These are phyloP conservation scores for Gymnothorax javanicus DNA, from an alignment of 2,797 vertebrate genomes.

Conservation along the genomic window DNA sequence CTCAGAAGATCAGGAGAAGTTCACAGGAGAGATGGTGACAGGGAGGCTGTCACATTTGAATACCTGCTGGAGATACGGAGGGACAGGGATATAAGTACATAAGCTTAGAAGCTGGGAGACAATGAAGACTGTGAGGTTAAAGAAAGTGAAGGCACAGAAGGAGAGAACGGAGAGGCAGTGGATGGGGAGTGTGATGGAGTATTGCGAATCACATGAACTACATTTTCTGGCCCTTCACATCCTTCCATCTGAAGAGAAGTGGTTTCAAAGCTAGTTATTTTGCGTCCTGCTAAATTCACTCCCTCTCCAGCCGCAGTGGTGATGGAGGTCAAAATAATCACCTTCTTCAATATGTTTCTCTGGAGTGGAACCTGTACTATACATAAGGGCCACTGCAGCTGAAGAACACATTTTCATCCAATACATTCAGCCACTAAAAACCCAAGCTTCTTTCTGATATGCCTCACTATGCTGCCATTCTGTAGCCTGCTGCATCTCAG, in stretches of 20 bases:
- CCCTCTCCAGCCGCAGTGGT: conserved; percentile 37
- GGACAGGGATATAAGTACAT: too few relatives aligned
- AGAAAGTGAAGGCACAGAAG: too few relatives aligned
- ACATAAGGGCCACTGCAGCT: neutral
- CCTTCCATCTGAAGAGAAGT: conserved; percentile 21
- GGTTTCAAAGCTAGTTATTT: conserved; percentile 22
- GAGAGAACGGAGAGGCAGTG: too few relatives aligned
- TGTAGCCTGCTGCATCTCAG: neutral
- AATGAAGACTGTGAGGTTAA: too few relatives aligned
- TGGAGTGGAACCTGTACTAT: neutral
- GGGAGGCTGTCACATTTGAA: too few relatives aligned
- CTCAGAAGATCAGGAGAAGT: too few relatives aligned
- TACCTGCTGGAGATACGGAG: too few relatives aligned
- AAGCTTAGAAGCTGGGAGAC: too few relatives aligned
- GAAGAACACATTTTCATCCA: neutral
- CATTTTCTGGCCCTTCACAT: neutral
- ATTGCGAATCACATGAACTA: neutral
- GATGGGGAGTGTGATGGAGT: too few relatives aligned
- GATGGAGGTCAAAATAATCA: conserved; percentile 41
- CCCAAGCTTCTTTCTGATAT: neutral
- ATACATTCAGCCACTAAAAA: neutral
- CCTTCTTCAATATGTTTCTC: conserved; percentile 13
- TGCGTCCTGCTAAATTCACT: conserved; percentile 43
- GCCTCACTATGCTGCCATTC: neutral
- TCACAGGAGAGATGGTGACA: too few relatives aligned